A percentile compares a stretch with the other conserved stretches of the same genome.
Conservation (phyloP, 2,113 vertebrate species). For the Tautogolabrus adspersus region DNA sequence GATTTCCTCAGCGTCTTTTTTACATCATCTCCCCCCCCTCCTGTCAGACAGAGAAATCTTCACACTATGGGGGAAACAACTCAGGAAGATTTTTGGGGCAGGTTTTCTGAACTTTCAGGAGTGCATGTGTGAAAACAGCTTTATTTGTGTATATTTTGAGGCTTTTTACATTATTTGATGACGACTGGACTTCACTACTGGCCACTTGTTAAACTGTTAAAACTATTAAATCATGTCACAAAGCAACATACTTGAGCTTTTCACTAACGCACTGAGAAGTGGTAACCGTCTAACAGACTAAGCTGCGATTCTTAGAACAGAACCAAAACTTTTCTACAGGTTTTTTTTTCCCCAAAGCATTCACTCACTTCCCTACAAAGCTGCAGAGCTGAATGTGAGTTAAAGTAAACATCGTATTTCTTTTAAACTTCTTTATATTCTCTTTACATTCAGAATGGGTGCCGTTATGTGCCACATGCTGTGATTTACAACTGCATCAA, state of each 20-base stretch:
- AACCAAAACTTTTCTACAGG: slow-evolving; percentile 63
- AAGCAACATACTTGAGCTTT: not conserved
- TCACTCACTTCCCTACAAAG: slow-evolving; percentile 18
- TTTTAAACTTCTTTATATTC: slow-evolving; percentile 34
- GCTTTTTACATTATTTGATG: slow-evolving; percentile 45
- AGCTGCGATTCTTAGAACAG: slow-evolving; percentile 84
- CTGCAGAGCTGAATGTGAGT: slow-evolving; percentile 41
- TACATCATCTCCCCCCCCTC: too few relatives aligned
- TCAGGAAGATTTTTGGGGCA: too few relatives aligned
- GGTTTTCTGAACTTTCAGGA: too few relatives aligned
- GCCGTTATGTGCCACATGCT: slow-evolving; percentile 1
- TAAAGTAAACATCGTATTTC: slow-evolving; percentile 51
- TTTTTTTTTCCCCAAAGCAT: not conserved
- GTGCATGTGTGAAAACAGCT: too few relatives aligned
- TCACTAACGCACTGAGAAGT: slow-evolving; percentile 4
- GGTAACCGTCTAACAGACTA: not conserved
- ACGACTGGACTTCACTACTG: slow-evolving; percentile 4
- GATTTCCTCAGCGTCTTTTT: too few relatives aligned
- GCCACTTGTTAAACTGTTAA: slow-evolving; percentile 22
- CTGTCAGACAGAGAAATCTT: too few relatives aligned
- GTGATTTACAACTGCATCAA: slow-evolving; percentile 26
- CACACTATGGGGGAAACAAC: too few relatives aligned
- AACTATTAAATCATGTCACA: slow-evolving; percentile 13
- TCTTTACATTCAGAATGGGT: slow-evolving; percentile 63
- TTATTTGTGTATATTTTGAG: slow-evolving; percentile 3